Percentiles rank a stretch among this genome's conserved stretches.
phyloP scores from a whole-genome alignment of 2,113 vertebrate species.

The Anoplopoma fimbria region DNA sequence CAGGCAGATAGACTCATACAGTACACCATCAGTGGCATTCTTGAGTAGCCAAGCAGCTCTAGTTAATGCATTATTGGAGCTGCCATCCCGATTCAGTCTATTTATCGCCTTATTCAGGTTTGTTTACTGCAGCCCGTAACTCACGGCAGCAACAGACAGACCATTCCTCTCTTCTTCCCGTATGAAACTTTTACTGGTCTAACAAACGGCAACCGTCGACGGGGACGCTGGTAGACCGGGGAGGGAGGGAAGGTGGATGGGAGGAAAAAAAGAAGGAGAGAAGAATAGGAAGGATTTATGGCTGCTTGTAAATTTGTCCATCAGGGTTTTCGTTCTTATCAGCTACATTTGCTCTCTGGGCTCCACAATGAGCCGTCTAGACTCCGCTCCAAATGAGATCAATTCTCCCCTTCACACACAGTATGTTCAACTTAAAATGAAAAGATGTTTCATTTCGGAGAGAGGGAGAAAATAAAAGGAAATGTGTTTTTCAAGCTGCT shows the following conservation, averaged over 20 bases:
- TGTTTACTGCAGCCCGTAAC: constrained; percentile 79
- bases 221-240: constrained; percentile 25
- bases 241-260: neutral
- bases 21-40: constrained; percentile 25
- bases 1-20: neutral
- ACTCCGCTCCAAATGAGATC: constrained; percentile 20
- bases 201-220: constrained; percentile 76
- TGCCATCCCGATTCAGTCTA: constrained; percentile 65
- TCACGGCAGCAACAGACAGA: constrained; percentile 74
- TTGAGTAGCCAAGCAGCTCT: constrained; percentile 23
- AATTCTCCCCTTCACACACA: constrained; percentile 13
- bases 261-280: constrained; percentile 7
- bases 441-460: constrained; percentile 23
- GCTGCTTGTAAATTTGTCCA: constrained; percentile 76
- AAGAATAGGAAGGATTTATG: constrained; percentile 72
- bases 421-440: constrained; percentile 21
- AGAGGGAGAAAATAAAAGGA: constrained; percentile 10
- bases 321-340: constrained; percentile 57
- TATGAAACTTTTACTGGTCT: constrained; percentile 83
- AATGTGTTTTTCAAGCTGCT: constrained; percentile 29
- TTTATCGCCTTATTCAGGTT: constrained; percentile 79
- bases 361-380: constrained; percentile 27
- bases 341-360: constrained; percentile 47
- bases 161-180: constrained; percentile 72
- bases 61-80: constrained; percentile 71